Evolutionary conservation across 2,888 invertebrate species (phyloP).

Genomic region (Matsumyia berberina): DNA sequence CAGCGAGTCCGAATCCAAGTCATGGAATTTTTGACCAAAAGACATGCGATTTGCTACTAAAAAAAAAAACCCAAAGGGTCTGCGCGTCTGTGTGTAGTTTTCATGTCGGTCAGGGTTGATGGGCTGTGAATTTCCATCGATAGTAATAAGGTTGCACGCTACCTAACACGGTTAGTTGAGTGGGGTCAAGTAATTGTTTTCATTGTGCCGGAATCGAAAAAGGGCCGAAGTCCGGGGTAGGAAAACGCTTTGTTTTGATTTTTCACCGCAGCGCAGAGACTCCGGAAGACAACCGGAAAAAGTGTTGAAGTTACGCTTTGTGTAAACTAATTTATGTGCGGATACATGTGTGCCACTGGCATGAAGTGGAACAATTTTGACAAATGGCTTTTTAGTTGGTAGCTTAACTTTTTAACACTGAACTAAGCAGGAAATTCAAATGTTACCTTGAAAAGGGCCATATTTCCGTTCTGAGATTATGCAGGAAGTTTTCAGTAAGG

Average conservation of each 20-base stretch:
- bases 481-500: no score
- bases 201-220: slow-evolving; percentile 35
- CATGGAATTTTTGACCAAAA: slow-evolving; percentile 50
- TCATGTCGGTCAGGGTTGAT: slow-evolving; percentile 75
- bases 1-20: slow-evolving; percentile 34
- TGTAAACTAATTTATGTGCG: slow-evolving; percentile 46
- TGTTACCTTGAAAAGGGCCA: no score
- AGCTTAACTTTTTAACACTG: slow-evolving; percentile 25
- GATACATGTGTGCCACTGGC: background rate
- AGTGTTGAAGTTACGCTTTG: slow-evolving; percentile 62
- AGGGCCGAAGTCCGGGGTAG: slow-evolving; percentile 4
- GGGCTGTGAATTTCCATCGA: slow-evolving; percentile 67
- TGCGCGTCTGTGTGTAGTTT: slow-evolving; percentile 41
- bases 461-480: no score
- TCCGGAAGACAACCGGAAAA: slow-evolving; percentile 66
- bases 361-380: slow-evolving; percentile 35
- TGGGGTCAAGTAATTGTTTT: slow-evolving; percentile 63
- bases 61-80: slow-evolving; percentile 26
- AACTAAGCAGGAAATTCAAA: background rate
- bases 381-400: slow-evolving; percentile 29
- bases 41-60: slow-evolving; percentile 39
- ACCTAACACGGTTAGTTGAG: slow-evolving; percentile 21
- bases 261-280: slow-evolving; percentile 34
- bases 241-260: slow-evolving; percentile 60
- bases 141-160: slow-evolving; percentile 61